phyloP scores from a whole-genome alignment of 2,888 invertebrate species.

The Caenorhabditis virilis region DNA sequence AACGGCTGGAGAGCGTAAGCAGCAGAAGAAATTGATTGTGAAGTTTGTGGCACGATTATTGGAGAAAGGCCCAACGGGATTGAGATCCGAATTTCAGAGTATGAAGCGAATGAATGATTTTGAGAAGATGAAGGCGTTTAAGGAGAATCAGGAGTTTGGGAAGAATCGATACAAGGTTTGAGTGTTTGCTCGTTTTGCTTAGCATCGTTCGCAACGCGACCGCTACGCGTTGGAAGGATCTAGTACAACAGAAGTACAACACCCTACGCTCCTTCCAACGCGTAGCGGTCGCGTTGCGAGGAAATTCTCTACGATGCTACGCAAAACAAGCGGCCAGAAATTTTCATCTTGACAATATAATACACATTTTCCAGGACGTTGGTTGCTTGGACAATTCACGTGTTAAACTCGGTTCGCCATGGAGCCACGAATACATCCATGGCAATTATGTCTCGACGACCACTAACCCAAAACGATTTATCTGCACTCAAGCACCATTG shows the following conservation, averaged over 20 bases:
- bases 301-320: too few species aligned
- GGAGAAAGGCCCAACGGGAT: constrained; percentile 33
- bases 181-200: not conserved
- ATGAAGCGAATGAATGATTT: constrained; percentile 38
- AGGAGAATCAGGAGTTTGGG: constrained; percentile 25
- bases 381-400: constrained; percentile 45
- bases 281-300: too few species aligned
- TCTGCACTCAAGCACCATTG: constrained; percentile 50
- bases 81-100: constrained; percentile 37
- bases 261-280: too few species aligned
- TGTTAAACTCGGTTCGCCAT: constrained; percentile 32
- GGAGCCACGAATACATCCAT: constrained; percentile 46
- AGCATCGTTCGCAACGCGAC: not conserved
- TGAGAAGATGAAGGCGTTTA: constrained; percentile 41
- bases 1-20: constrained; percentile 1
- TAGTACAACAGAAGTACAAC: too few species aligned
- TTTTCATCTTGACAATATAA: too few species aligned
- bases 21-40: constrained; percentile 11
- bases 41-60: constrained; percentile 32
- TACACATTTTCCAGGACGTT: too few species aligned
- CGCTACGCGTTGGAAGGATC: too few species aligned
- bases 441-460: constrained; percentile 47
- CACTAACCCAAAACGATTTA: constrained; percentile 37
- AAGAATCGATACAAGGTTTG: constrained; percentile 43
- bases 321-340: too few species aligned